Conservation (phyloP, 2,888 invertebrate species). For the Nesidiocoris tenuis region DNA sequence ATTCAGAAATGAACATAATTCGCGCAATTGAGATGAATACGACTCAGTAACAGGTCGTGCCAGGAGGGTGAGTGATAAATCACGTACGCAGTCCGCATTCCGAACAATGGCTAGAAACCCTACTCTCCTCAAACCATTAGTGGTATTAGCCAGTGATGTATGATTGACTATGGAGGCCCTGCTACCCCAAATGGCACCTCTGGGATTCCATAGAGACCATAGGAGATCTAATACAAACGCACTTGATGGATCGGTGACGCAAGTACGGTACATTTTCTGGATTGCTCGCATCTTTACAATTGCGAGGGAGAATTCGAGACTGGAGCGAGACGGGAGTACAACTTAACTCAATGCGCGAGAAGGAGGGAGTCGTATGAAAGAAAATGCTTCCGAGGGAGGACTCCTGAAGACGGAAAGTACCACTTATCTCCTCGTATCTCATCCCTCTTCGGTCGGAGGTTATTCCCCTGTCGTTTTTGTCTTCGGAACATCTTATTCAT, state of each 20-base stretch:
- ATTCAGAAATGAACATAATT: no score
- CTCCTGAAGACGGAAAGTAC: slow-evolving; percentile 11
- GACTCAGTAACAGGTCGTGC: background rate
- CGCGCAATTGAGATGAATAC: background rate
- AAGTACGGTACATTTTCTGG: slow-evolving; percentile 38
- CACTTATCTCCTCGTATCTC: slow-evolving; percentile 44
- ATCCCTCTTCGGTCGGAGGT: slow-evolving; percentile 26
- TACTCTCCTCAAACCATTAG: slow-evolving; percentile 26
- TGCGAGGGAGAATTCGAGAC: slow-evolving; percentile 9
- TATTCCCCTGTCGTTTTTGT: slow-evolving; percentile 6
- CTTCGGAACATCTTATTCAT: slow-evolving; percentile 19
- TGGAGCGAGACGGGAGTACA: slow-evolving; percentile 5
- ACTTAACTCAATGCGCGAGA: no score
- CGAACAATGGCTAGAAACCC: background rate
- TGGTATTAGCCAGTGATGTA: slow-evolving; percentile 28
- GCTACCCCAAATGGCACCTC: slow-evolving; percentile 22
- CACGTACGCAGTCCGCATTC: background rate
- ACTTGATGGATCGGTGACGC: slow-evolving; percentile 29
- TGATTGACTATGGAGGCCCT: slow-evolving; percentile 1
- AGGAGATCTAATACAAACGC: slow-evolving; percentile 22
- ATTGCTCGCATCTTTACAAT: slow-evolving; percentile 43
- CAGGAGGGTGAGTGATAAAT: background rate
- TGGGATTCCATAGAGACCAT: background rate
- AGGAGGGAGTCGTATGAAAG: slow-evolving; percentile 5
- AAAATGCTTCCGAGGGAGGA: background rate